Conservation (phyloP, 2,888 invertebrate species). For the Adelphocoris suturalis region DNA sequence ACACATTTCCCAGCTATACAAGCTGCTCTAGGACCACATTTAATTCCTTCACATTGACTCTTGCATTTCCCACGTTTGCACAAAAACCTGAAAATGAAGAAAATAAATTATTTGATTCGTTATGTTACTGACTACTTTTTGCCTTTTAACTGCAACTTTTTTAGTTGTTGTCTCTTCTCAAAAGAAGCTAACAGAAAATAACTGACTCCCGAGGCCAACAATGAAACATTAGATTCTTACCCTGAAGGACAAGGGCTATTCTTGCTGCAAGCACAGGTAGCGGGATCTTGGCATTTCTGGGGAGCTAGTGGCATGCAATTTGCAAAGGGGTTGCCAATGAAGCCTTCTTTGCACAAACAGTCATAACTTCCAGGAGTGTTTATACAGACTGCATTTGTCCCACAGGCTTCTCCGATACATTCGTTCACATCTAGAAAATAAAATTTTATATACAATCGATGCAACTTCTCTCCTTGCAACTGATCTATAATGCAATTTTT, state of each 20-base stretch:
- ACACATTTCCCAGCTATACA: constrained; percentile 90
- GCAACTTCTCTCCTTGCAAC: no score
- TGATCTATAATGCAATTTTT: no score
- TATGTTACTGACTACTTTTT: no score
- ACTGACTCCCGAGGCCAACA: no score
- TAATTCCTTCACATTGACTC: constrained; percentile 87
- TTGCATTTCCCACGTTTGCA: constrained; percentile 88
- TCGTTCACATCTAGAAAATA: constrained; percentile 85
- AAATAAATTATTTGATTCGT: background rate
- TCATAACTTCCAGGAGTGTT: constrained; percentile 94
- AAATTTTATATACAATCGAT: background rate
- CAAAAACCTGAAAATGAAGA: constrained; percentile 79
- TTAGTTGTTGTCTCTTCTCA: no score
- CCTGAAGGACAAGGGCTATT: constrained; percentile 88
- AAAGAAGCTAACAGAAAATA: no score
- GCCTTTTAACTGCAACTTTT: no score
- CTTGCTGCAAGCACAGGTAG: constrained; percentile 85
- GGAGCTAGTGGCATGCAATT: constrained; percentile 87
- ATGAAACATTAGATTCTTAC: constrained; percentile 72
- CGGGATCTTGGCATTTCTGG: constrained; percentile 85
- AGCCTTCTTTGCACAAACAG: constrained; percentile 91
- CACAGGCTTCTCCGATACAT: constrained; percentile 89
- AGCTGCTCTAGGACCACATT: constrained; percentile 89
- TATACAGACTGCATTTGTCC: constrained; percentile 91
- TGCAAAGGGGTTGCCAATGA: constrained; percentile 92